phyloP scores from a whole-genome alignment of 2,888 invertebrate species.

The Drosophila glabriapex region DNA sequence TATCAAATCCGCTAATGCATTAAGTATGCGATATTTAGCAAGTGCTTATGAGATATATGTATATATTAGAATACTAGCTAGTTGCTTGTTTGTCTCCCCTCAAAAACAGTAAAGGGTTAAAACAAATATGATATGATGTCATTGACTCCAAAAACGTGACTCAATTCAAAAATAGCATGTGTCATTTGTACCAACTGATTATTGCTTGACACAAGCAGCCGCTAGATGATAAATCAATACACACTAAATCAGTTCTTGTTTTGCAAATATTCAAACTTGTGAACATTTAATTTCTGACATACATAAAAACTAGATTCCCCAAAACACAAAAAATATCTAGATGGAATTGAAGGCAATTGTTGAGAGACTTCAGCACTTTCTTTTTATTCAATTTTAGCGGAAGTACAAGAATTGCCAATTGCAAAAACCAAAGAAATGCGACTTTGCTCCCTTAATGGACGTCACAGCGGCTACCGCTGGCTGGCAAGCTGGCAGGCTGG shows the following conservation, averaged over 20 bases:
- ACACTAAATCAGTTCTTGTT: too few species aligned
- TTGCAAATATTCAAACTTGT: neutral
- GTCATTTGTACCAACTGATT: constrained; percentile 28
- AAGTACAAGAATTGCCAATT: constrained; percentile 25
- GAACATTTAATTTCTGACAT: neutral
- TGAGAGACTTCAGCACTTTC: constrained; percentile 10
- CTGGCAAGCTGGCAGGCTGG: neutral
- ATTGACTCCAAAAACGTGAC: constrained; percentile 27
- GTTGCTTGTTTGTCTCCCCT: neutral
- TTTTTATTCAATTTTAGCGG: constrained; percentile 18
- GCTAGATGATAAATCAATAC: neutral
- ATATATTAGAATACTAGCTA: neutral
- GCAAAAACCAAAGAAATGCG: constrained; percentile 5
- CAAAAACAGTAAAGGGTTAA: neutral
- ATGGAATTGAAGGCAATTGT: neutral
- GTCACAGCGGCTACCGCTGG: constrained; percentile 7
- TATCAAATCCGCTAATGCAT: neutral
- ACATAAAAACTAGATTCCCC: neutral
- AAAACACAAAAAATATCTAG: neutral
- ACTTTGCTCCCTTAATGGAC: constrained; percentile 18
- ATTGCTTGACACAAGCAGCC: constrained; percentile 4
- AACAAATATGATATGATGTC: constrained; percentile 31
- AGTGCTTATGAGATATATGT: neutral
- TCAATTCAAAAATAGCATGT: constrained; percentile 33
- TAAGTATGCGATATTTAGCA: neutral